Evolutionary conservation across 2,797 vertebrate genomes (phyloP), one percentile per base, ranked within the genome.

Genomic region (Macropus fuliginosus): DNA sequence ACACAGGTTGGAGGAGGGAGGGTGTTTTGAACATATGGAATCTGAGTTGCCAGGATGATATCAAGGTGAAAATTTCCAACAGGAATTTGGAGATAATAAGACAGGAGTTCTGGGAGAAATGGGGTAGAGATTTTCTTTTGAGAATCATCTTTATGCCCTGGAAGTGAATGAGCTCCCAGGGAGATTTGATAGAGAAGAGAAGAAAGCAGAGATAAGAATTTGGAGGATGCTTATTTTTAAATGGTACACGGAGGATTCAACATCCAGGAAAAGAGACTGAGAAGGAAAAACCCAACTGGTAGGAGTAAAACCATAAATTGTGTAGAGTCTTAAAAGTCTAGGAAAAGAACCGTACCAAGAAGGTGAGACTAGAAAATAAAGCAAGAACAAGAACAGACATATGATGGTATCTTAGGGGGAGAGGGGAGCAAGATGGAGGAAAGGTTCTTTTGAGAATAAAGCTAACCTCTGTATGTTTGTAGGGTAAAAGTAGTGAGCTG

Each of bases 1-100:
- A 52, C 14, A 10, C 0, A 4, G 2, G 1, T 6, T 24, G 0
- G 0, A 5, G 10, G 55, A 5, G 29, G 81, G n/a, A 2, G 40
- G 14, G 50, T 91, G 55, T 66, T n/a, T 66, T 66, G 34, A 66
- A n/a, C 14, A 66, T n/a, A 16, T 74, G 34, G 34, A 74, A n/a
- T 74, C 18, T n/a, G 62, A 74, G 34, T n/a, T 74, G 14, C 62
- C 62, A 74, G 34, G 34, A 74, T 74, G 13, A 59, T 59, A 59
- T 31, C 29, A 31, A 59, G 57, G 10, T 59, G 62, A 74, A 74
- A 74, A 74, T n/a, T 74, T 74, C 16, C 34, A 74, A 74, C 62
- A 74, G 34, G 16, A 74, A 74, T 74, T 18, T 74, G 62, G 34
- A 74, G 18, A 40, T n/a, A 74, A 74, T n/a, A 14, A 74, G 5